Evolutionary conservation across 2,797 vertebrate genomes (phyloP).

Genomic region (Stomatorhinus walkeri): DNA sequence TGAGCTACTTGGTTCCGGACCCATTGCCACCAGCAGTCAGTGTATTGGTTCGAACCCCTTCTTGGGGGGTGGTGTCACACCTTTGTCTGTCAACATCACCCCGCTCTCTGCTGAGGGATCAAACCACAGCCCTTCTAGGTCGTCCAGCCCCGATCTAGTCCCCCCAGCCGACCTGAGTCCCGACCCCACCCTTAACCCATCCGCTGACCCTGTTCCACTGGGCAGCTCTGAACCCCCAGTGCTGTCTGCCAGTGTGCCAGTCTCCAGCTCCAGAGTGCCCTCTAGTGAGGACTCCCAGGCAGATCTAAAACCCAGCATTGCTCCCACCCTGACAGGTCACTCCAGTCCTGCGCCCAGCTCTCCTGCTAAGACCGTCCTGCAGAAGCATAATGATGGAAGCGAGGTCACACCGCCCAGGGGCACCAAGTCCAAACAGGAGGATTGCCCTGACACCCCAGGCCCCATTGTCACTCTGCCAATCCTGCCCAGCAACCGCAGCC

Average conservation of each 20-base stretch:
- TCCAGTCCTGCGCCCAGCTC: constrained; percentile 35
- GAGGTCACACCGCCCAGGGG: constrained; percentile 30
- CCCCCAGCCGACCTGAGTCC: constrained; percentile 60
- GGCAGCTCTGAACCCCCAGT: constrained; percentile 49
- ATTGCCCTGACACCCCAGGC: constrained; percentile 44
- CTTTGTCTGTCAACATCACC: constrained; percentile 31
- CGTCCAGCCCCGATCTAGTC: constrained; percentile 57
- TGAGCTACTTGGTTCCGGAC: neutral
- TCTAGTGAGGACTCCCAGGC: constrained; percentile 43
- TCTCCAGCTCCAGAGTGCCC: constrained; percentile 29
- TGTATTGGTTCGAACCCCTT: neutral
- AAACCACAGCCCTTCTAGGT: constrained; percentile 45
- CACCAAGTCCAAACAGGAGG: constrained; percentile 47
- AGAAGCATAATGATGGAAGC: constrained; percentile 32
- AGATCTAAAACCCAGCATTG: constrained; percentile 22
- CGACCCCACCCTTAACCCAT: constrained; percentile 53
- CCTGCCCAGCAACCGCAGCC: constrained; percentile 22
- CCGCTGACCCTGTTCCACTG: constrained; percentile 42
- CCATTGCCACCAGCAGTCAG: neutral
- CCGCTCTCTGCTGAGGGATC: neutral
- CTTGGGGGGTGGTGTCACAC: constrained; percentile 22
- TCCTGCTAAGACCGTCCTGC: constrained; percentile 32
- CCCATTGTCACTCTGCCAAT: constrained; percentile 28
- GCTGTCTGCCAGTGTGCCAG: constrained; percentile 44
- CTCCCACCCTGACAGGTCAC: constrained; percentile 15